phyloP scores from a whole-genome alignment of 2,797 vertebrate genomes.

The Amblyraja radiata region DNA sequence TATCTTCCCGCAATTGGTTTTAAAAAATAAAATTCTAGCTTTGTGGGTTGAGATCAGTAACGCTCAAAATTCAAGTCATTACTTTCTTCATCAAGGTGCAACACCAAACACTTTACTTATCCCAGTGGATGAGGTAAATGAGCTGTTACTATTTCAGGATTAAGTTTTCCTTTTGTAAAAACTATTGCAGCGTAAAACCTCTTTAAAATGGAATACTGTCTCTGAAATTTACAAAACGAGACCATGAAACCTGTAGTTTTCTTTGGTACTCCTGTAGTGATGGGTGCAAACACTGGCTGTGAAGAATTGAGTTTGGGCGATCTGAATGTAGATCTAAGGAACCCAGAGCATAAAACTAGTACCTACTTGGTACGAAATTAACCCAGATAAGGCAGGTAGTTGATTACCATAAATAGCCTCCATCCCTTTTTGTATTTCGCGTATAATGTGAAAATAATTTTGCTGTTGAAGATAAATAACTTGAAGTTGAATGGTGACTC shows the following conservation, averaged over 20 bases:
- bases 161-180: neutral
- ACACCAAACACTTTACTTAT: neutral
- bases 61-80: neutral
- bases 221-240: neutral
- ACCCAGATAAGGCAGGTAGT: neutral
- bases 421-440: neutral
- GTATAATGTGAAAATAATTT: neutral
- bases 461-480: neutral
- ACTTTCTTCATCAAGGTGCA: neutral
- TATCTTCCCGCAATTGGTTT: neutral
- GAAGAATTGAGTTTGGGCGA: neutral
- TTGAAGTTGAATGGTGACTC: conserved; percentile 7
- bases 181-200: neutral
- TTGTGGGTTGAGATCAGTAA: neutral
- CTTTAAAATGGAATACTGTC: neutral
- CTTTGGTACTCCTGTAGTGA: neutral
- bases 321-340: neutral
- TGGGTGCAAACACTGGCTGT: neutral
- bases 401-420: neutral
- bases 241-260: neutral
- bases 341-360: neutral
- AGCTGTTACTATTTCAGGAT: neutral
- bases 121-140: neutral
- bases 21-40: neutral
- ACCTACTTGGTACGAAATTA: neutral